phyloP scores from a whole-genome alignment of 2,888 invertebrate species.

The Cremastinae sp. region DNA sequence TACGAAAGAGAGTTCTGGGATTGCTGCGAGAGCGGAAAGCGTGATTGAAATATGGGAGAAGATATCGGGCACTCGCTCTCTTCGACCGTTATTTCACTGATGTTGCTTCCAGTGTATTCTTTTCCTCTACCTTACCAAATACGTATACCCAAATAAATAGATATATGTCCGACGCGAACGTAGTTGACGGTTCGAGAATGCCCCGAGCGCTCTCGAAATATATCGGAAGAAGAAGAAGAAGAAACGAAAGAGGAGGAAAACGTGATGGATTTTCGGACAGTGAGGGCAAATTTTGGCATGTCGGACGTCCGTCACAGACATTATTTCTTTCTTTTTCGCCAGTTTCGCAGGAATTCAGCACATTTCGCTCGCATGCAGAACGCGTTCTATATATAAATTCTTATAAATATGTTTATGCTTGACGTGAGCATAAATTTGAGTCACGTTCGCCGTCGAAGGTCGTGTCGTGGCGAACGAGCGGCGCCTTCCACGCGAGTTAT shows the following conservation, averaged over 20 bases:
- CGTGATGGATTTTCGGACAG: too few relatives aligned
- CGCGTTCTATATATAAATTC: too few relatives aligned
- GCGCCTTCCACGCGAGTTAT: conserved; percentile 30
- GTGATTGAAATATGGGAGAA: conserved; percentile 65
- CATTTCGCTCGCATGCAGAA: too few relatives aligned
- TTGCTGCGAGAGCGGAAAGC: conserved; percentile 48
- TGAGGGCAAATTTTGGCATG: too few relatives aligned
- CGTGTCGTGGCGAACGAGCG: conserved; percentile 25
- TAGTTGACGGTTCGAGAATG: neutral
- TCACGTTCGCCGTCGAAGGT: conserved; percentile 26
- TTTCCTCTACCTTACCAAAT: neutral
- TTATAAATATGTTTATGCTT: too few relatives aligned
- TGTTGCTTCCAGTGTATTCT: conserved; percentile 31
- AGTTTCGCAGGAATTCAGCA: too few relatives aligned
- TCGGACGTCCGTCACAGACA: too few relatives aligned
- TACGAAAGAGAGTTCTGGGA: conserved; percentile 27
- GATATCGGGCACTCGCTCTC: conserved; percentile 20
- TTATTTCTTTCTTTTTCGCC: too few relatives aligned
- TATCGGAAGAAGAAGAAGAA: too few relatives aligned
- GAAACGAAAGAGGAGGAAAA: too few relatives aligned
- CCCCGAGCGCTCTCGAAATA: conserved; percentile 1
- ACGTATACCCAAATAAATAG: neutral
- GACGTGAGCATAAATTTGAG: conserved; percentile 20
- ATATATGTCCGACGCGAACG: neutral
- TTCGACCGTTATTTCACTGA: conserved; percentile 38